Percentiles rank a stretch among this genome's conserved stretches.
Conservation (phyloP, 2,113 vertebrate genomes). For the Triplophysa siluroides region DNA sequence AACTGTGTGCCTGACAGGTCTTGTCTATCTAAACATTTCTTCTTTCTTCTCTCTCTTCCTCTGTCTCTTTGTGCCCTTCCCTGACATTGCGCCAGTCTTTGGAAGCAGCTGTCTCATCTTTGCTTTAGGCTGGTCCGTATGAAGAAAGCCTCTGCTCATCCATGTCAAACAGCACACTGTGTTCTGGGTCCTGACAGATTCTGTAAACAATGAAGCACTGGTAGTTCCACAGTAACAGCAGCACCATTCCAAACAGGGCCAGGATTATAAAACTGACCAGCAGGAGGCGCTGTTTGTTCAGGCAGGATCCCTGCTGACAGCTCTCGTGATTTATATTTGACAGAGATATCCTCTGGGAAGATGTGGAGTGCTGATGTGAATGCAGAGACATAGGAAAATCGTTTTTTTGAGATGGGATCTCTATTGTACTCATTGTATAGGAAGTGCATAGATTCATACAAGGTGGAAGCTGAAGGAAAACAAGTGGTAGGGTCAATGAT, state of each 20-base stretch:
- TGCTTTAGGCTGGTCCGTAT: conserved; percentile 27
- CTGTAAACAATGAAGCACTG: conserved; percentile 62
- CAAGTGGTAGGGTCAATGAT: background rate
- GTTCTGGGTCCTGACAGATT: conserved; percentile 52
- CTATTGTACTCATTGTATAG: conserved; percentile 15
- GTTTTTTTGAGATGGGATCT: background rate
- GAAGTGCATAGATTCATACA: background rate
- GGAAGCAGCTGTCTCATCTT: conserved; percentile 7
- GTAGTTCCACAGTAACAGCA: conserved; percentile 68
- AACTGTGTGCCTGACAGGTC: background rate
- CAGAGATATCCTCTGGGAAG: conserved; percentile 43
- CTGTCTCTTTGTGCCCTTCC: background rate
- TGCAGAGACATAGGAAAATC: background rate
- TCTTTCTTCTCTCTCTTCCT: background rate
- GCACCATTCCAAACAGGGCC: conserved; percentile 53
- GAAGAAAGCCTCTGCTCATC: conserved; percentile 7
- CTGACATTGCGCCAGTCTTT: background rate
- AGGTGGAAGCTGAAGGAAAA: conserved; percentile 18
- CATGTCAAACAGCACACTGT: conserved; percentile 30
- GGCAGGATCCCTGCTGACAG: conserved; percentile 18
- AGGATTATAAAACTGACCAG: conserved; percentile 56
- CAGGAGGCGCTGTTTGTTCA: conserved; percentile 50
- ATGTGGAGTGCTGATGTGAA: conserved; percentile 10
- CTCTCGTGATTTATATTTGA: conserved; percentile 1
- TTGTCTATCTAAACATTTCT: background rate